Evolutionary conservation across 2,888 invertebrate genomes (phyloP), one percentile per base, ranked within the genome.

Genomic region (Disparrhopalites patrizii): DNA sequence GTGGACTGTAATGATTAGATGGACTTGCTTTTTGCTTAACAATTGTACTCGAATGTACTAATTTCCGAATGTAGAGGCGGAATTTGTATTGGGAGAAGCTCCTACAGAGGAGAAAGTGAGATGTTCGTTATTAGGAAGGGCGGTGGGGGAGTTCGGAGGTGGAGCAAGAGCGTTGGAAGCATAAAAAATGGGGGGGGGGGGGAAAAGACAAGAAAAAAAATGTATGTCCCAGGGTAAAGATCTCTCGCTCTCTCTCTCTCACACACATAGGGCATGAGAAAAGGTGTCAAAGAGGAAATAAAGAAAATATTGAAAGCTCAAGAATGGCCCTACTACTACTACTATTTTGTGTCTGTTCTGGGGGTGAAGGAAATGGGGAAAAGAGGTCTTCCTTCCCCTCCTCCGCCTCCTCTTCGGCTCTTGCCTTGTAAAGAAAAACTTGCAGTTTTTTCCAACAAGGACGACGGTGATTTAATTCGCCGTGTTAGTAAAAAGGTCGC

Each of bases 391-490:
- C 13, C 13, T 36, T 36, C 36, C 36, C 36, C 36, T 36, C 43
- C 20, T 43, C 43, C n/a, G 20, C 43, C 4, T 20, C 43, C 20
- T 43, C 43, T 20, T 43, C 13, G 5, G 4, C 43, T 43, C 13
- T 43, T n/a, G n/a, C n/a, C n/a, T n/a, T n/a, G n/a, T n/a, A n/a
- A n/a, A n/a, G 43, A 43, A 43, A 43, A 43, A 43, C 43, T 43
- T 15, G n/a, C 15, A 43, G 43, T 43, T 43, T n/a, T n/a, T 43
- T 43, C 43, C 43, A 51, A 63, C 27, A 60, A 40, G 57, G 57
- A 55, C n/a, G n/a, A n/a, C 56, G 62, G 56, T 61, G 62, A 68
- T 65, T 65, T 65, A 65, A 65, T 65, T 65, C 65, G 31, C 55
- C 56, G 65, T 65, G 61, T 55, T 60, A 56, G 54, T 47, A 62